A percentile compares a stretch with the other conserved stretches of the same genome.
phyloP scores from a whole-genome alignment of 2,888 invertebrate species.

The Cantharis flavilabris region DNA sequence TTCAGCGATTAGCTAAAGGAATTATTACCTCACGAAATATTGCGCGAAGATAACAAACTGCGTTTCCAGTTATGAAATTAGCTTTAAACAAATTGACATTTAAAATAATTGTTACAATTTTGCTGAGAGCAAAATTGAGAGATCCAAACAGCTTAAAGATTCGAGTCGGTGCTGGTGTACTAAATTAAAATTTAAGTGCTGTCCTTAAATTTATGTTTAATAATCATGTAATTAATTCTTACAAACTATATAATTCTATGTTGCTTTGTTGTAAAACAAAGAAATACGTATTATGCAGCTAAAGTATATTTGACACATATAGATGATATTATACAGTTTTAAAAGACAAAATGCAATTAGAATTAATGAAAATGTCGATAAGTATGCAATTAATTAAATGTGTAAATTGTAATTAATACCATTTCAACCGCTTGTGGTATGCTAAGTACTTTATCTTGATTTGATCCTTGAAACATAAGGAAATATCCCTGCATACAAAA shows the following conservation, averaged over 20 bases:
- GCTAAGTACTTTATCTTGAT: not conserved
- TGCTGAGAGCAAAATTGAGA: not conserved
- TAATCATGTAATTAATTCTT: not conserved
- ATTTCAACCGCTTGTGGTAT: not conserved
- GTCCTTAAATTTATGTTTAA: not conserved
- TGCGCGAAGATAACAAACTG: too few species aligned
- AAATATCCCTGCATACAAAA: not conserved
- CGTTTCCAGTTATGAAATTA: not conserved
- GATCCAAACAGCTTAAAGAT: not conserved
- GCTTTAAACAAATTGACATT: not conserved
- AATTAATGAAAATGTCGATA: not conserved
- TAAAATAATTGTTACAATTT: not conserved
- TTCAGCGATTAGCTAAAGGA: too few species aligned
- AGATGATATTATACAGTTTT: not conserved
- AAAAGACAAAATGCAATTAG: not conserved
- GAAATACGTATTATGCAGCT: not conserved
- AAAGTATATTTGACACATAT: not conserved
- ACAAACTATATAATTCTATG: not conserved
- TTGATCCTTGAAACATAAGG: not conserved
- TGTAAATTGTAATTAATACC: not conserved
- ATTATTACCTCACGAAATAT: too few species aligned
- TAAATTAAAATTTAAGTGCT: not conserved
- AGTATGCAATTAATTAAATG: not conserved
- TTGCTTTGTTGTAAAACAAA: not conserved
- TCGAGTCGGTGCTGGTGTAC: not conserved